Base-by-base conservation (phyloP, 2,888 invertebrate species). In the Zonitis immaculata region DNA sequence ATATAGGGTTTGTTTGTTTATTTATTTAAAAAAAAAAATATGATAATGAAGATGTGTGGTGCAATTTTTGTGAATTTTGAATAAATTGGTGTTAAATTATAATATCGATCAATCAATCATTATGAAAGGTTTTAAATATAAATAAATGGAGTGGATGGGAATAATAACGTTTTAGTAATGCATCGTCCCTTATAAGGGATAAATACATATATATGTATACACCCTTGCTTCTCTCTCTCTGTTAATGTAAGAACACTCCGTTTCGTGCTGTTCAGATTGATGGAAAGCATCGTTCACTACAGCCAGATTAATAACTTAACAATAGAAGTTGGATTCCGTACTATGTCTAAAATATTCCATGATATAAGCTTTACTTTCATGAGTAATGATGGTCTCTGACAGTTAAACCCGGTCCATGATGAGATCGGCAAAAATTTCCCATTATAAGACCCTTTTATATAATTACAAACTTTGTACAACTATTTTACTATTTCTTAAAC, bases 351-450 rank as follows among this genome's bases (percentile, higher is more conserved):
- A 68, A 71, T 70, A 69, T 70, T 68, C 65, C 63, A 59, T 64
- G 63, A 67, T 70, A 52, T 39, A 61, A 69, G 70, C 70, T 70
- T 58, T 68, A 67, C 68, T 68, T 69, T 70, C 71, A 72, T 75
- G 74, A 75, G 71, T 75, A 75, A 75, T 76, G 76, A 71, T 74
- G 63, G 59, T 67, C 57, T 64, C 70, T 71, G 72, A 73, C 71
- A 70, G 71, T 69, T 67, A 58, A 65, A 66, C 63, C 63, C 71
- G 66, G 65, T 66, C 62, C 64, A 57, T 58, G 67, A 73, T 75
- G 76, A 76, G 67, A 65, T 74, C 72, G 73, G 75, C 74, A 74
- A 67, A 73, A 70, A 64, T 67, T 68, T 63, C 60, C 64, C 63
- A 64, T 66, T 51, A 44, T 53, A 32, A 54, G 53, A 46, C 42